A percentile compares a stretch with the other conserved stretches of the same genome.
phyloP scores from a whole-genome alignment of 2,797 vertebrate species.

The Nasua narica region DNA sequence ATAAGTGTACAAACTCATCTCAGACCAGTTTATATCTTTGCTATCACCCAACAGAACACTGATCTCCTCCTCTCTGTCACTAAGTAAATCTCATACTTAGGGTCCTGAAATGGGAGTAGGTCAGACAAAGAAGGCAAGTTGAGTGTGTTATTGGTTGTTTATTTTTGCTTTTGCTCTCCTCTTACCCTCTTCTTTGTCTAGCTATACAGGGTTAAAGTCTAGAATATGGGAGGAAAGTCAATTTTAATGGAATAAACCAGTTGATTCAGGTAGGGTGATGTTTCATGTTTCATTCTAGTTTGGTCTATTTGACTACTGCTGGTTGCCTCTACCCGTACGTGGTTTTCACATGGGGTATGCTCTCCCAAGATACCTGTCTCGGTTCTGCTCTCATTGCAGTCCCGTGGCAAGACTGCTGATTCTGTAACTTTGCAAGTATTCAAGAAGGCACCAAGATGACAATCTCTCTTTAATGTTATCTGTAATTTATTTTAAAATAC shows the following conservation, averaged over 20 bases:
- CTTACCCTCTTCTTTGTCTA: not conserved
- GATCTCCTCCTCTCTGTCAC: not conserved
- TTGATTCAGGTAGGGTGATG: not conserved
- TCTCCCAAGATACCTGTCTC: not conserved
- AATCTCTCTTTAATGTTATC: not conserved
- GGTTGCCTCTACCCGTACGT: not conserved
- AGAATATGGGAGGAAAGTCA: not conserved
- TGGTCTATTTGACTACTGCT: not conserved
- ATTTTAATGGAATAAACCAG: not conserved
- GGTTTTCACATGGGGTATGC: rapidly evolving
- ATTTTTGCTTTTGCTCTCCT: not conserved
- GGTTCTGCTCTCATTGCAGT: not conserved
- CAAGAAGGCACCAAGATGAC: not conserved
- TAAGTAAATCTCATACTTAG: not conserved
- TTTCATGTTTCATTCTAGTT: not conserved
- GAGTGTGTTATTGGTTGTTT: not conserved
- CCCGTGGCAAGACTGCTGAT: not conserved
- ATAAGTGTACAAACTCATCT: not conserved
- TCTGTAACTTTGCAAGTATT: not conserved
- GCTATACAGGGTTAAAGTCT: not conserved
- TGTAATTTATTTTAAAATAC: not conserved
- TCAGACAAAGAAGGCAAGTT: not conserved
- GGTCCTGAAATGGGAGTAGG: not conserved
- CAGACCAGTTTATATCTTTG: not conserved
- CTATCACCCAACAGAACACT: not conserved